Base-by-base conservation (phyloP, 2,113 vertebrate genomes). In the Scartelaos histophorus region DNA sequence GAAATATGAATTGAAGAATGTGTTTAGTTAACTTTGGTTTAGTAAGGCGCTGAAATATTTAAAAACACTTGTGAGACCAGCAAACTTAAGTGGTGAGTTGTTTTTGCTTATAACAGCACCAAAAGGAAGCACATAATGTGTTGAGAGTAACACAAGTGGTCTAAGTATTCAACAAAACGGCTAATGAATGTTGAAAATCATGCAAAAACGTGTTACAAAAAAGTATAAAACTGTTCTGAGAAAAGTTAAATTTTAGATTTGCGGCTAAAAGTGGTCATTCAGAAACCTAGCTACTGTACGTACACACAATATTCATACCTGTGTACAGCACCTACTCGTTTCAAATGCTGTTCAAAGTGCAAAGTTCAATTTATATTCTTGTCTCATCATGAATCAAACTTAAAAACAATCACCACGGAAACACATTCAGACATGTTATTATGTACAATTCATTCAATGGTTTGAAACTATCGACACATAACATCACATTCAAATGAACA, bases 271-370 rank as follows among this genome's bases (percentile, higher is more conserved):
- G 88, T 91, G 93, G 91, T 94, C 93, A 94, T 83, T 79, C 70
- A 16, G 12, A 34, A 70, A 79, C 64, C 69, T 73, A 71, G 68
- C 85, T 73, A n/a, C n/a, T n/a, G n/a, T n/a, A 58, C 81, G 69
- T 5, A n/a, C 19, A 25, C 45, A 73, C 68, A 73, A 51, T 57
- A 71, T 58, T 56, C 84, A 76, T 85, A 88, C 16, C 29, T 64
- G 15, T 34, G 82, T 79, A 89, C 60, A 82, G 17, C 67, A 62
- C 57, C 78, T 69, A 75, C 73, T 74, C 73, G 1, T 46, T 75
- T 88, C 79, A 87, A 90, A 89, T 72, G 84, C 87, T 90, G 80
- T 94, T 91, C 93, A 96, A 99, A 98, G 98, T 99, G 97, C 97
- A 96, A 96, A 94, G 95, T 93, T 94, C 74, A 93, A 90, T 92